A percentile compares a stretch with the other conserved stretches of the same genome.
Conservation (phyloP, 2,113 vertebrate species). For the Trochalopteron elliotii region DNA sequence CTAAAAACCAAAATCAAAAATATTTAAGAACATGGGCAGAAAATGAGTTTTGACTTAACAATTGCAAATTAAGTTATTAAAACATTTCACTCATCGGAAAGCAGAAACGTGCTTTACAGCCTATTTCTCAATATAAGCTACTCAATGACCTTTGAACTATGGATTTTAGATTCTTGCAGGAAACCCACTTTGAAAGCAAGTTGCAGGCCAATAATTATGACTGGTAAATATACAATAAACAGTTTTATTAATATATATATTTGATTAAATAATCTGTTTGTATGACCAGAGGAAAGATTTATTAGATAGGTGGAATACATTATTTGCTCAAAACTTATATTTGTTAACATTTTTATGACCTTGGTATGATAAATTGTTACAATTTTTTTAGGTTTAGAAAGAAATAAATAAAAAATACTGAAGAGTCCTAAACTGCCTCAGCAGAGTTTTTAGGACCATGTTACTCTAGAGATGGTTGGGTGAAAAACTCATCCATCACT, state of each 20-base stretch:
- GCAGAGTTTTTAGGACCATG: not conserved
- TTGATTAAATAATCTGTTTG: not conserved
- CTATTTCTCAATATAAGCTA: not conserved
- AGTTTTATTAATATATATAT: not conserved
- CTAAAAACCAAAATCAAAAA: not conserved
- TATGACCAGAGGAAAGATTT: not conserved
- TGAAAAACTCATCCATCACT: not conserved
- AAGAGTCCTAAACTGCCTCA: not conserved
- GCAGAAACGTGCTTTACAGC: not conserved
- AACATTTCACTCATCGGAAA: not conserved
- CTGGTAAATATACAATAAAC: not conserved
- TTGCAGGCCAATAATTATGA: not conserved
- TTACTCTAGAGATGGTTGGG: not conserved
- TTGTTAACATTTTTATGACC: not conserved
- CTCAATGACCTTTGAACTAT: not conserved
- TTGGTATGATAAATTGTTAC: not conserved
- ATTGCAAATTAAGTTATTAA: not conserved
- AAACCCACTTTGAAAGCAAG: not conserved
- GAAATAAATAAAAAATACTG: not conserved
- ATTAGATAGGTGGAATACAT: not conserved
- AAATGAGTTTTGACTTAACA: not conserved
- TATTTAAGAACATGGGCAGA: not conserved
- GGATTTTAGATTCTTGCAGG: not conserved
- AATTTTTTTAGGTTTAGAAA: not conserved
- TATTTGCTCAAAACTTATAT: not conserved